A percentile compares a stretch with the other conserved stretches of the same genome.
phyloP scores from a whole-genome alignment of 2,888 invertebrate species.

The Lasioglossum vierecki region DNA sequence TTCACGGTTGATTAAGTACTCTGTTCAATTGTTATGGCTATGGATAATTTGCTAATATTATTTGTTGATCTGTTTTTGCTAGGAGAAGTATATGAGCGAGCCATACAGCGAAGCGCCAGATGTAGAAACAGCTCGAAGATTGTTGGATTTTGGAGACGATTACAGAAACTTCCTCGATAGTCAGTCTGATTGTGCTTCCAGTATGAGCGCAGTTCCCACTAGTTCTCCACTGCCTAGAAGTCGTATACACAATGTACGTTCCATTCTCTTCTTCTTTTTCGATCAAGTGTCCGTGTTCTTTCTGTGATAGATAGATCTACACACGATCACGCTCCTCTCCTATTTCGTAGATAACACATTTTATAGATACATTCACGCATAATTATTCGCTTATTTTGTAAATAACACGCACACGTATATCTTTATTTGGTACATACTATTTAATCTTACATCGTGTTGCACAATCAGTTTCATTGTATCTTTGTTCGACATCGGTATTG shows the following conservation, averaged over 20 bases:
- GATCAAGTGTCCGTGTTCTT: conserved; percentile 73
- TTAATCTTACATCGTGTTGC: neutral
- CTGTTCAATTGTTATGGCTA: neutral
- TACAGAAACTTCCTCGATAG: conserved; percentile 95
- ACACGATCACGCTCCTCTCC: neutral
- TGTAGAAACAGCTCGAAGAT: conserved; percentile 92
- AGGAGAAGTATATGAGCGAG: conserved; percentile 97
- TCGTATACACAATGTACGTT: conserved; percentile 80
- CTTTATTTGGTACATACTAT: neutral
- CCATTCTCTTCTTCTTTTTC: conserved; percentile 70
- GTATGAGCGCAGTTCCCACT: conserved; percentile 88
- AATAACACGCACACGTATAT: neutral
- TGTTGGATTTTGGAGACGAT: conserved; percentile 95
- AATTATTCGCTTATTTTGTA: neutral
- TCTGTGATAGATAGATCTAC: conserved; percentile 47
- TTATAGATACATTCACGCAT: neutral
- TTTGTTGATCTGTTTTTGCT: conserved; percentile 37
- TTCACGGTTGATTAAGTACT: neutral
- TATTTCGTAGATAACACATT: conserved; percentile 4
- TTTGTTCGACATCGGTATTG: conserved; percentile 26
- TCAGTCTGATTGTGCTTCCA: conserved; percentile 94
- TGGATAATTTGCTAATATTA: neutral
- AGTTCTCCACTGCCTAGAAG: conserved; percentile 83
- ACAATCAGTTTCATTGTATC: conserved; percentile 14
- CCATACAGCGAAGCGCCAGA: conserved; percentile 95